Conservation (phyloP, 2,888 invertebrate genomes). For the Phalera bucephala region DNA sequence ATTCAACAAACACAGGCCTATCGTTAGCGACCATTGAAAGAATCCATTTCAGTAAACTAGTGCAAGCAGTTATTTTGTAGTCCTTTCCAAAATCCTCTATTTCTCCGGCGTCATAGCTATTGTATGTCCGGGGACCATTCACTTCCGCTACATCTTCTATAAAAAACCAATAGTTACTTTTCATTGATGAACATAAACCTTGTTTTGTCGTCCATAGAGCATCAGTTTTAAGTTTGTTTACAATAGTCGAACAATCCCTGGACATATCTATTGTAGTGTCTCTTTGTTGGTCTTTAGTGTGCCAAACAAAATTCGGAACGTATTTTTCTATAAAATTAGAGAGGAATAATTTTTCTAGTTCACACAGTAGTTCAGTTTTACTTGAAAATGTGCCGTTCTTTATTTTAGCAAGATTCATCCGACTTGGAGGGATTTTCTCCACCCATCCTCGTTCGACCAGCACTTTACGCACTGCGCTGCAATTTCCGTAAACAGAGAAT, state of each 20-base stretch:
- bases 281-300: constrained; percentile 41
- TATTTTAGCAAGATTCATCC: constrained; percentile 65
- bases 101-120: constrained; percentile 81
- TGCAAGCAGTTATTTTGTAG: constrained; percentile 90
- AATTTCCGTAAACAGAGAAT: constrained; percentile 80
- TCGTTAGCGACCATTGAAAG: constrained; percentile 63
- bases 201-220: constrained; percentile 72
- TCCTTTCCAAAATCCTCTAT: constrained; percentile 85
- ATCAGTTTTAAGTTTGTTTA: constrained; percentile 65
- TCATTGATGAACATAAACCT: constrained; percentile 79
- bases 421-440: constrained; percentile 83
- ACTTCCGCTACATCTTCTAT: constrained; percentile 84
- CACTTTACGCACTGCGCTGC: constrained; percentile 79
- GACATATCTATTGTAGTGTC: constrained; percentile 46
- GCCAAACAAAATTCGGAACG: constrained; percentile 67
- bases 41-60: constrained; percentile 87
- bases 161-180: constrained; percentile 85
- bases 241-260: constrained; percentile 45
- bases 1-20: constrained; percentile 67
- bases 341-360: constrained; percentile 65
- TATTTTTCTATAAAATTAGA: constrained; percentile 65
- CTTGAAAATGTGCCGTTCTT: constrained; percentile 43
- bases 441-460: constrained; percentile 87
- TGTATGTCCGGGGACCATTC: constrained; percentile 88
- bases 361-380: constrained; percentile 47